These are phyloP conservation scores for Percina caprodes DNA, from an alignment of 2,113 vertebrate genomes.

Conservation along the genomic window DNA sequence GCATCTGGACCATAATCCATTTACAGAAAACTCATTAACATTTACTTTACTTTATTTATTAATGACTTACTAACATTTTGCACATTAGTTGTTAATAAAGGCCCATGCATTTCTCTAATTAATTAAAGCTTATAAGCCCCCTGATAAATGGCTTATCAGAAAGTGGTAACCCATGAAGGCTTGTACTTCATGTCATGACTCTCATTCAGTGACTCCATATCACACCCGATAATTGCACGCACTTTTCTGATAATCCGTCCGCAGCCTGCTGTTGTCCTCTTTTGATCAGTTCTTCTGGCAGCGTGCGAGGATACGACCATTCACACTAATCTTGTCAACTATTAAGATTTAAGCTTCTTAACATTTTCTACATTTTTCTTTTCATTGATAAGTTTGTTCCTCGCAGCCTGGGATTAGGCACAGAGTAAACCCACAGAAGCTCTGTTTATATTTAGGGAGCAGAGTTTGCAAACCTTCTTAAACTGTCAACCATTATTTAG, in stretches of 20 bases:
- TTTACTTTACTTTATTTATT: neutral
- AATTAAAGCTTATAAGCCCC: neutral
- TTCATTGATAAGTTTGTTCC: neutral
- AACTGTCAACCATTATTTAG: neutral
- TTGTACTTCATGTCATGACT: neutral
- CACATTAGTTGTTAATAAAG: no score
- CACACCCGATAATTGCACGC: neutral
- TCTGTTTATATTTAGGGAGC: neutral
- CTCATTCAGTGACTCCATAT: neutral
- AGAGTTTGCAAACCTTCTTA: neutral
- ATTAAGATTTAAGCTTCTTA: slow-evolving; percentile 35
- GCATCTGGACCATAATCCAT: neutral
- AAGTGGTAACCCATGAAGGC: neutral
- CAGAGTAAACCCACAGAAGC: neutral
- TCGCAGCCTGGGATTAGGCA: neutral
- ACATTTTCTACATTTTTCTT: slow-evolving; percentile 1
- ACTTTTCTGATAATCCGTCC: neutral
- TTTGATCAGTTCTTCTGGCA: neutral
- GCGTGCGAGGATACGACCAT: neutral
- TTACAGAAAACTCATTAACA: neutral
- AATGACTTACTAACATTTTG: slow-evolving; percentile 1
- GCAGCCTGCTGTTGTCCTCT: neutral
- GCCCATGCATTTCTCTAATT: neutral
- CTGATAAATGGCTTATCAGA: neutral
- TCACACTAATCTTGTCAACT: slow-evolving; percentile 20